These are phyloP conservation scores for Megastigmus dorsalis DNA, from an alignment of 2,888 invertebrate genomes.

Conservation along the genomic window DNA sequence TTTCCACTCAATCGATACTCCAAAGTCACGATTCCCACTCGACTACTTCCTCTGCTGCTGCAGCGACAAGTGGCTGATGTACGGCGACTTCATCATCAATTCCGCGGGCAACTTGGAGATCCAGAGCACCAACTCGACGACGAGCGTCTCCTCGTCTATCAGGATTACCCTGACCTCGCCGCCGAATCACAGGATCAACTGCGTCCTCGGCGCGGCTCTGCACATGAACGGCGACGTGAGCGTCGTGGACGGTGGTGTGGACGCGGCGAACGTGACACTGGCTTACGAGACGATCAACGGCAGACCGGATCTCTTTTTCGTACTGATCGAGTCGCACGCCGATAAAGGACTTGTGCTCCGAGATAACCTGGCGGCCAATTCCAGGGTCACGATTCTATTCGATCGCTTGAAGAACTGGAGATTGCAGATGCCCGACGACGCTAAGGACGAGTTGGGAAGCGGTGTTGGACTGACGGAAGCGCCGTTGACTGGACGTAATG, in stretches of 20 bases:
- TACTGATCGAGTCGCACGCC: slow-evolving; percentile 49
- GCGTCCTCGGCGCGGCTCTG: slow-evolving; percentile 52
- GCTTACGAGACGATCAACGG: slow-evolving; percentile 42
- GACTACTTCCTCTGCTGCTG: too few species aligned
- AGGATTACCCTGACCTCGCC: slow-evolving; percentile 20
- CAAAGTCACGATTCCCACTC: too few species aligned
- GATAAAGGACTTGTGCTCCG: not conserved
- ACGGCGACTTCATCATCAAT: slow-evolving; percentile 51
- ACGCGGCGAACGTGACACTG: slow-evolving; percentile 26
- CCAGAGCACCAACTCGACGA: slow-evolving; percentile 31
- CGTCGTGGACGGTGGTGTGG: slow-evolving; percentile 53
- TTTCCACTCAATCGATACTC: too few species aligned
- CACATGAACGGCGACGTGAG: slow-evolving; percentile 54
- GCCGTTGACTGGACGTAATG: too few species aligned
- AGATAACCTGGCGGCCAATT: slow-evolving; percentile 3
- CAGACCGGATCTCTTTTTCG: slow-evolving; percentile 47
- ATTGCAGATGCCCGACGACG: not conserved
- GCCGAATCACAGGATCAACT: slow-evolving; percentile 43
- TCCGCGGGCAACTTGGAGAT: slow-evolving; percentile 29
- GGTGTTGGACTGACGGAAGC: not conserved
- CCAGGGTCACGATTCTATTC: slow-evolving; percentile 34
- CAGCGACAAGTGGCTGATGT: slow-evolving; percentile 57
- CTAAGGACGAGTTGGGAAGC: not conserved
- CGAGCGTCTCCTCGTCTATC: slow-evolving; percentile 44
- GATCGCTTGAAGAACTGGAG: slow-evolving; percentile 49